Conservation (phyloP, 2,797 vertebrate genomes). For the Rhinichthys osculus region DNA sequence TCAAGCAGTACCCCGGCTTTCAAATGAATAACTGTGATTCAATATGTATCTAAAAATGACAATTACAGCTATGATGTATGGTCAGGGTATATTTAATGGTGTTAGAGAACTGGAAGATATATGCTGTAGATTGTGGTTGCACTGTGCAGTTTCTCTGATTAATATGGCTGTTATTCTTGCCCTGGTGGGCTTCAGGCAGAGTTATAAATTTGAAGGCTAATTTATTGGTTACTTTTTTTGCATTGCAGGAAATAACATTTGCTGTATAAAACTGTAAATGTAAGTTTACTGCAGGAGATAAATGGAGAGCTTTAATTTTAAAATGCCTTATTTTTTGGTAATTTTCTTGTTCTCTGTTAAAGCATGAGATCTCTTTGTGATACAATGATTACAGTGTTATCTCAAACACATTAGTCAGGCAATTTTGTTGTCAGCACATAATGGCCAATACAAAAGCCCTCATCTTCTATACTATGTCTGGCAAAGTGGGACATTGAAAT, state of each 20-base stretch:
- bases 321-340: not conserved
- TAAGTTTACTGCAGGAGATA: constrained; percentile 16
- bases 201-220: constrained; percentile 8
- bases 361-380: not conserved
- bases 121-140: not conserved
- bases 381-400: constrained; percentile 12
- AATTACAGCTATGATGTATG: constrained; percentile 12
- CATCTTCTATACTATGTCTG: not conserved
- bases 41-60: constrained; percentile 15
- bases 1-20: constrained; percentile 2
- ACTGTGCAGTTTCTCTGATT: constrained; percentile 23
- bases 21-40: not conserved
- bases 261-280: constrained; percentile 28
- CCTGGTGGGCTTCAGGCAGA: constrained; percentile 29
- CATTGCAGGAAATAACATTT: constrained; percentile 36
- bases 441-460: constrained; percentile 4
- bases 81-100: constrained; percentile 17
- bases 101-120: not conserved
- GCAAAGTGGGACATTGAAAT: too few species aligned
- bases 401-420: constrained; percentile 5
- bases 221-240: constrained; percentile 25
- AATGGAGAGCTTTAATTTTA: not conserved
- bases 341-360: constrained; percentile 6
- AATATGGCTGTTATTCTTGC: constrained; percentile 17
- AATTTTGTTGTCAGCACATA: not conserved